Evolutionary conservation across 1,140 invertebrate species (phyloP).

Genomic region (Microplitis demolitor): DNA sequence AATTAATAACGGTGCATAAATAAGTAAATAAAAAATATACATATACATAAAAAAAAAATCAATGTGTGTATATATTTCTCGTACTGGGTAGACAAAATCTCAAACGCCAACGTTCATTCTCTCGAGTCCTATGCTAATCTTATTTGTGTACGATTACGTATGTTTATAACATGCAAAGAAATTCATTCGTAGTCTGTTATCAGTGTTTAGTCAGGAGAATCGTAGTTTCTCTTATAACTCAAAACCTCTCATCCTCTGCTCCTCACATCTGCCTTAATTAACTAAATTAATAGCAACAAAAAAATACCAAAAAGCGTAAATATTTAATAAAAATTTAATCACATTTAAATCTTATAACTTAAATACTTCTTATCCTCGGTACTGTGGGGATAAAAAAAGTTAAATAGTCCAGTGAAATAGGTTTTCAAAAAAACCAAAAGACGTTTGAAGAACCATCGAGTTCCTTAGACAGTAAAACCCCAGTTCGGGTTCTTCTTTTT

Average conservation of each 20-base stretch:
- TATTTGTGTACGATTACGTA: constrained; percentile 63
- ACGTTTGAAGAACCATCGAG: constrained; percentile 54
- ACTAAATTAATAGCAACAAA: too few species aligned
- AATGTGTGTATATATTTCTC: constrained; percentile 17
- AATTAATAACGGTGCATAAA: background rate
- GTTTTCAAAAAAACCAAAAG: constrained; percentile 31
- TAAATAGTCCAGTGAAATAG: constrained; percentile 10
- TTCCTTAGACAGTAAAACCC: constrained; percentile 44
- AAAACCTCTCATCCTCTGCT: background rate
- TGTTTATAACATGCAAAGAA: constrained; percentile 64
- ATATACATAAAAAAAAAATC: background rate
- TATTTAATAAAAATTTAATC: too few species aligned
- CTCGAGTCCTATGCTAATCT: constrained; percentile 59
- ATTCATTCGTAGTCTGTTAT: constrained; percentile 54
- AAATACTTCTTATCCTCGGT: background rate
- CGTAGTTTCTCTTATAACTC: background rate
- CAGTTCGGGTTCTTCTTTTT: too few species aligned
- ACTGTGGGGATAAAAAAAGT: constrained; percentile 34
- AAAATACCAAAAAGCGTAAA: too few species aligned
- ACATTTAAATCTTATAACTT: background rate
- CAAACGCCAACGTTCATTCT: constrained; percentile 24
- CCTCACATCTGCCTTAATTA: background rate
- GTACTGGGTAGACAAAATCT: constrained; percentile 18
- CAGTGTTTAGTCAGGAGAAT: constrained; percentile 62
- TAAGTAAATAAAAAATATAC: background rate